Percentiles rank a stretch among this genome's conserved stretches.
Conservation (phyloP, 2,113 vertebrate species). For the Rallus limicola region DNA sequence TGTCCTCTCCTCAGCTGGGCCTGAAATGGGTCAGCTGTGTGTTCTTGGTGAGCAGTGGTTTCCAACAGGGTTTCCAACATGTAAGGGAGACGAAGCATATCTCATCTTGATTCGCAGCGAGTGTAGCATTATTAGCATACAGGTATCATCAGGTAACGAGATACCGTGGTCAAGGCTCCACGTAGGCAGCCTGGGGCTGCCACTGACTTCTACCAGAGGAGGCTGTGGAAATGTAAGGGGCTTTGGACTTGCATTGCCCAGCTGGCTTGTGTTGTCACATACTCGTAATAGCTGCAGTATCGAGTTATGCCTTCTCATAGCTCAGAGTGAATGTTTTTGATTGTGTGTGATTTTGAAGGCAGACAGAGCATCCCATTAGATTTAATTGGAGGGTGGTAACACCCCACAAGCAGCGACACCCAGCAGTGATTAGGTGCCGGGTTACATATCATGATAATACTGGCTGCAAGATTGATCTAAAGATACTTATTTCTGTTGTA, state of each 20-base stretch:
- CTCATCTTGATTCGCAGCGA: neutral
- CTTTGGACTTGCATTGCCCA: neutral
- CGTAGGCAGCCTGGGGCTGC: accelerated
- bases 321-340: neutral
- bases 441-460: neutral
- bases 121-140: neutral
- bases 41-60: neutral
- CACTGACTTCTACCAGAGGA: neutral
- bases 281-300: neutral
- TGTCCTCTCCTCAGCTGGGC: neutral
- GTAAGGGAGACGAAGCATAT: accelerated
- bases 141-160: neutral
- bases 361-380: neutral
- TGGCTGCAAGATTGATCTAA: neutral
- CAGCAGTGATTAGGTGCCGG: neutral
- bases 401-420: neutral
- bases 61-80: neutral
- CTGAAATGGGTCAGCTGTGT: neutral
- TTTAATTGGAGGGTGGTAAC: neutral
- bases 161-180: neutral
- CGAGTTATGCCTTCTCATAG: neutral
- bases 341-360: neutral
- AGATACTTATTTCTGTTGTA: neutral
- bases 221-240: neutral
- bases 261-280: neutral